Evolutionary conservation across 1,140 invertebrate species (phyloP).

Genomic region (Chlorops oryzae): DNA sequence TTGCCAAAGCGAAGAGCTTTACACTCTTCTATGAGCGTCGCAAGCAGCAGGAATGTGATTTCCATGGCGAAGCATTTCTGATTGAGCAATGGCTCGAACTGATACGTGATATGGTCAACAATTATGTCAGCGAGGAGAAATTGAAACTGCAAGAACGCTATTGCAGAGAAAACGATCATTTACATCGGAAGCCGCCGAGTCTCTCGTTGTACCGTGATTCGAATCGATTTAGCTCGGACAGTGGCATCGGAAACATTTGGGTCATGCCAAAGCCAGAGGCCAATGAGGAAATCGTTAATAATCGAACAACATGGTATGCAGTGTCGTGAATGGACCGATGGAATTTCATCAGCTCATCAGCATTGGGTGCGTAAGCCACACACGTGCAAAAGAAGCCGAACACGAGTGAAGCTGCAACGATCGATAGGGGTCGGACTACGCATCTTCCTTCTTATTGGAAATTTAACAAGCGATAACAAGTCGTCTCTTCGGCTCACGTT

Average conservation of each 20-base stretch:
- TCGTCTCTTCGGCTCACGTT: too few relatives aligned
- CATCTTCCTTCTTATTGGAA: too few relatives aligned
- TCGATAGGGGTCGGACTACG: too few relatives aligned
- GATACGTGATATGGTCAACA: constrained; percentile 40
- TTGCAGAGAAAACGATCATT: constrained; percentile 31
- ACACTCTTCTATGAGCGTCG: constrained; percentile 39
- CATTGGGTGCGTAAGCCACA: background rate
- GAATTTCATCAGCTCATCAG: too few relatives aligned
- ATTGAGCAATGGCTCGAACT: constrained; percentile 34
- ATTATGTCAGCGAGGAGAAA: constrained; percentile 35
- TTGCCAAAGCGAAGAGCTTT: constrained; percentile 33
- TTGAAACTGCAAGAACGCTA: constrained; percentile 37
- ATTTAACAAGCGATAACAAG: background rate
- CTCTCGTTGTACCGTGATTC: constrained; percentile 40
- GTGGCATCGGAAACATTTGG: constrained; percentile 44
- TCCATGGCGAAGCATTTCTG: constrained; percentile 27
- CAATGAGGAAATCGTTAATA: constrained; percentile 18
- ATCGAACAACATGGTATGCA: constrained; percentile 42
- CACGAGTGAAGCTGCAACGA: background rate
- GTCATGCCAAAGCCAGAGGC: constrained; percentile 36
- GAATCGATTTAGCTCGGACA: constrained; percentile 44
- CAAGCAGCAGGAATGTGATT: constrained; percentile 44
- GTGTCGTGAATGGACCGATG: constrained; percentile 15
- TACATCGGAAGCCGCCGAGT: constrained; percentile 37
- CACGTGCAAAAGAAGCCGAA: background rate